Evolutionary conservation across 2,797 vertebrate genomes (phyloP), one percentile per base, ranked within the genome.

Genomic region (Cirrhinus mrigala): DNA sequence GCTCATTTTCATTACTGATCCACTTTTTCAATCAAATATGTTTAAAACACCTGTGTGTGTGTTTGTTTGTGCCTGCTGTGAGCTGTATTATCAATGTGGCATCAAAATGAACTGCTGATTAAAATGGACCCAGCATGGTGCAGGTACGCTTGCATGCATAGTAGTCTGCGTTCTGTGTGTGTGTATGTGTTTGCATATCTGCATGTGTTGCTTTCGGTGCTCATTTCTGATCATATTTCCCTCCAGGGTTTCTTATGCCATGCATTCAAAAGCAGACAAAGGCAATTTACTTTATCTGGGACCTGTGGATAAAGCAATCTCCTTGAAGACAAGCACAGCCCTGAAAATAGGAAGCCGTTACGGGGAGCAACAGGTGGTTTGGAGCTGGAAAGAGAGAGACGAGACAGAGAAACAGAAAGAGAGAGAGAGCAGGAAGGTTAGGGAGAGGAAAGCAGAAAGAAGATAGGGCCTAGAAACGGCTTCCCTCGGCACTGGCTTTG

Each of bases 251-350:
- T 78, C 73, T 70, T 64, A 69, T 82, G 60, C 70, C 69, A 84
- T 62, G 75, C 87, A 76, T 89, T 90, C 86, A 73, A 52, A 81
- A 79, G 76, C 85, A 87, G 74, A 62, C 79, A 78, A 79, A 87
- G 80, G 54, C 52, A 81, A 82, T 90, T 93, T 90, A 82, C 81
- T 76, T 88, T 73, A 91, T 90, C 89, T 90, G 82, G 87, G 82
- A 91, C 90, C 83, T 69, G 85, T 81, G 76, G 85, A 91, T 87
- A 81, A 85, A 92, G 82, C 78, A 50, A 88, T 89, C 87, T 81
- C 22, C 44, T 60, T 76, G 37, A 82, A 82, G 80, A 66, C 79
- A 82, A 76, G 71, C 37, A 79, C 58, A 71, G 44, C 52, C 76
- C 69, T 79, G 77, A 62, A 85, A 71, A 79, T 50, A 44, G 74